phyloP scores from a whole-genome alignment of 2,113 vertebrate species.

The Actinemys pallida region DNA sequence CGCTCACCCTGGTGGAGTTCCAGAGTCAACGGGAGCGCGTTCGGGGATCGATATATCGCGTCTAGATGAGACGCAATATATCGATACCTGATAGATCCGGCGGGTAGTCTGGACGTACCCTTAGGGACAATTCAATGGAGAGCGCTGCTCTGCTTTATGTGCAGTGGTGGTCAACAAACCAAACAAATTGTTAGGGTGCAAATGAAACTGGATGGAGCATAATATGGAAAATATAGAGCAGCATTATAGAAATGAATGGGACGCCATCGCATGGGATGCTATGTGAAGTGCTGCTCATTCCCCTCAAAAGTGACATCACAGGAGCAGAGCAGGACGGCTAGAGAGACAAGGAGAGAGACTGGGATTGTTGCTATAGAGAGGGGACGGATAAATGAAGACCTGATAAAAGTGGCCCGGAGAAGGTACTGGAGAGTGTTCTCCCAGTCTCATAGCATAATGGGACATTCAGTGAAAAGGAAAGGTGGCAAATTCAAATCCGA shows the following conservation, averaged over 20 bases:
- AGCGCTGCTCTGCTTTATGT: background rate
- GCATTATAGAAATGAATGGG: background rate
- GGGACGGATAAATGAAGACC: background rate
- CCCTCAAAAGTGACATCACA: background rate
- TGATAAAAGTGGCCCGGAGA: no score
- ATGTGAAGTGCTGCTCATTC: background rate
- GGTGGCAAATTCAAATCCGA: background rate
- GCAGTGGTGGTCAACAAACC: background rate
- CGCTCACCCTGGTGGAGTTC: no score
- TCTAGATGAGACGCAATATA: no score
- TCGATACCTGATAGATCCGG: no score
- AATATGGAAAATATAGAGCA: background rate
- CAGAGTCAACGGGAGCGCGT: no score
- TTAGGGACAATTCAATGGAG: background rate
- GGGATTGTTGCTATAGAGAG: background rate
- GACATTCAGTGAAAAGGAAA: background rate
- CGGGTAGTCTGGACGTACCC: no score
- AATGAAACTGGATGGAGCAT: background rate
- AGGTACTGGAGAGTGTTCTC: background rate
- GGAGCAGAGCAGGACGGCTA: background rate
- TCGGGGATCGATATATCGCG: no score
- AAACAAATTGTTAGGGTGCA: background rate
- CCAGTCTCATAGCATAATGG: background rate
- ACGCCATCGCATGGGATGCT: background rate
- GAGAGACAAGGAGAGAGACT: background rate